A percentile compares a stretch with the other conserved stretches of the same genome.
phyloP scores from a whole-genome alignment of 92 coral and sea anemone genomes.

The Zoanthus solanderi region DNA sequence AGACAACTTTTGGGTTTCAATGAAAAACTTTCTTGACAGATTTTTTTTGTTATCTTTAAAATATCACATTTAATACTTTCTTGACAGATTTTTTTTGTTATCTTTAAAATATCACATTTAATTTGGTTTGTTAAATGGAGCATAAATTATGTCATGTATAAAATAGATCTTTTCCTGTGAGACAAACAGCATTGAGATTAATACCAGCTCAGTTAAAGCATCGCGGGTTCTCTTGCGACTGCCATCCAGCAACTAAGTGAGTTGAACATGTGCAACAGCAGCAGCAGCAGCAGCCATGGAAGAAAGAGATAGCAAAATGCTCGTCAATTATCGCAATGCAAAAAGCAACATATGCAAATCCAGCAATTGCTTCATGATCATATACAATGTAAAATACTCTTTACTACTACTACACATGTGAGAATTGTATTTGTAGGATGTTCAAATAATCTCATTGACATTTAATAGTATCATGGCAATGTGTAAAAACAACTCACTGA shows the following conservation, averaged over 20 bases:
- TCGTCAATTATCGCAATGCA: conserved; percentile 81
- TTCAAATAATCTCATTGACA: too few relatives aligned
- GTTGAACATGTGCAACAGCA: conserved; percentile 64
- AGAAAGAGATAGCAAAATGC: conserved; percentile 71
- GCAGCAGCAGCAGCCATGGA: conserved; percentile 53
- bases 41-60: neutral
- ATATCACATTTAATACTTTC: neutral
- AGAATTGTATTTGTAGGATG: too few relatives aligned
- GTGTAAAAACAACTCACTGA: too few relatives aligned
- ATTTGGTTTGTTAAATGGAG: neutral
- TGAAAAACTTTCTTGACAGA: neutral
- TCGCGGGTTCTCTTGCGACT: conserved; percentile 97
- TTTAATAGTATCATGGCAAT: too few relatives aligned
- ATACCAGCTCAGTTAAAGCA: conserved; percentile 90
- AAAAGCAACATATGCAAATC: conserved; percentile 76
- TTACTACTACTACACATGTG: neutral
- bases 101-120: neutral
- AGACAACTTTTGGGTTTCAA: too few relatives aligned
- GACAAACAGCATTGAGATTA: conserved; percentile 47
- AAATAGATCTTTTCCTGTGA: conserved; percentile 17
- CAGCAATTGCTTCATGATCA: conserved; percentile 33
- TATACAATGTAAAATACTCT: neutral
- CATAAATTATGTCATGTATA: conserved; percentile 14
- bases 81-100: neutral
- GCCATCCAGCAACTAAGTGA: conserved; percentile 84